These are phyloP conservation scores for Drosophila tripunctata DNA, from an alignment of 2,888 invertebrate species.

Conservation along the genomic window DNA sequence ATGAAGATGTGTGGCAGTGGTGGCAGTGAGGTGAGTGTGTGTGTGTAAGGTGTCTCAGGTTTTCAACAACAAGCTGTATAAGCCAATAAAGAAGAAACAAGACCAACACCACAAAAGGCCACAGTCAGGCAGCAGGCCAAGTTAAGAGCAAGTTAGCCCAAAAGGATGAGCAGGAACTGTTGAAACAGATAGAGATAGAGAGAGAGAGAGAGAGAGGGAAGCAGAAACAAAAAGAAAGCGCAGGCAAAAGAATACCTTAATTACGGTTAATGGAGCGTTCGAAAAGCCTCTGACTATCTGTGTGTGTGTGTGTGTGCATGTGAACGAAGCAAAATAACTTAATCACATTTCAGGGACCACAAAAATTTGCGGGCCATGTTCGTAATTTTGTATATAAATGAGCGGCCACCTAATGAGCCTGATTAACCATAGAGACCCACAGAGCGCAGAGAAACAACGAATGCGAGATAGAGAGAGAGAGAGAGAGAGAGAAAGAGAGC, in stretches of 20 bases:
- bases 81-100: constrained; percentile 74
- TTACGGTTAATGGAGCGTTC: constrained; percentile 83
- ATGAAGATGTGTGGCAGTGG: constrained; percentile 54
- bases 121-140: constrained; percentile 40
- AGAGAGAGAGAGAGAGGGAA: constrained; percentile 13
- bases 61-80: constrained; percentile 74
- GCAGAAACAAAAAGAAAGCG: constrained; percentile 66
- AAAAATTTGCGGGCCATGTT: constrained; percentile 81
- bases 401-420: constrained; percentile 83
- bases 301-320: constrained; percentile 26
- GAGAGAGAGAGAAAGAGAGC: neutral
- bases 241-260: constrained; percentile 79
- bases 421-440: constrained; percentile 74
- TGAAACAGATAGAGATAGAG: neutral
- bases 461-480: neutral
- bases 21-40: constrained; percentile 17
- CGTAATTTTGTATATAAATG: constrained; percentile 82
- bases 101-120: constrained; percentile 53
- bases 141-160: constrained; percentile 2
- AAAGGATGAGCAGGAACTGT: constrained; percentile 16
- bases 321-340: constrained; percentile 80
- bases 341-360: constrained; percentile 80
- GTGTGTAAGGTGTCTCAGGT: constrained; percentile 63
- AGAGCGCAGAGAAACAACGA: neutral
- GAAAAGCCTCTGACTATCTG: constrained; percentile 30